Conservation (phyloP, 2,797 vertebrate genomes). For the Synaphobranchus kaupii region DNA sequence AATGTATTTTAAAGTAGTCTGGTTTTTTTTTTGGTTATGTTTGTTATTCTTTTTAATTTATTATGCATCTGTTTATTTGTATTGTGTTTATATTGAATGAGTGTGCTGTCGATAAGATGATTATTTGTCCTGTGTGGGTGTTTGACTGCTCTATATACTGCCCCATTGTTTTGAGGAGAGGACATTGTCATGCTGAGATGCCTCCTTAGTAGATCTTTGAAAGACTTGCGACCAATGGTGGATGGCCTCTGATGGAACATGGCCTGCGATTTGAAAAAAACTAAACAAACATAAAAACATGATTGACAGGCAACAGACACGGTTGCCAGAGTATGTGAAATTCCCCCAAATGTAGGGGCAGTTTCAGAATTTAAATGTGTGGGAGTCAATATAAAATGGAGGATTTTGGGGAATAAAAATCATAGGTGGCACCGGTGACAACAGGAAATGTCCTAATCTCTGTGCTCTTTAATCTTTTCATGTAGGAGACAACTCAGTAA, state of each 20-base stretch:
- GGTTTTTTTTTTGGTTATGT: constrained; percentile 23
- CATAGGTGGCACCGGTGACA: background rate
- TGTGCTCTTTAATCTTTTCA: background rate
- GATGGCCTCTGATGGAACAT: background rate
- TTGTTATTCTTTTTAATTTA: constrained; percentile 4
- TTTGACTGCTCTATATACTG: background rate
- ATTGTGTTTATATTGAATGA: constrained; percentile 17
- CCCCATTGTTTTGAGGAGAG: background rate
- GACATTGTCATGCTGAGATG: background rate
- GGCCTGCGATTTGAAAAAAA: background rate
- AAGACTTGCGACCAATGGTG: background rate
- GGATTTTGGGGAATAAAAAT: background rate
- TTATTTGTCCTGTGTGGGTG: background rate
- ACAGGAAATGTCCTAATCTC: background rate
- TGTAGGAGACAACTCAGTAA: background rate
- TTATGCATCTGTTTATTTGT: background rate
- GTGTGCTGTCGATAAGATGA: constrained; percentile 3
- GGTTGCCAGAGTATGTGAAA: background rate
- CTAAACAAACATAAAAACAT: background rate
- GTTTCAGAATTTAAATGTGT: background rate
- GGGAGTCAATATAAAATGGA: background rate
- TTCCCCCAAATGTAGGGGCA: background rate
- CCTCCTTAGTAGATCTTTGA: background rate
- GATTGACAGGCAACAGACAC: background rate
- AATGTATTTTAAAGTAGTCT: constrained; percentile 35